Evolutionary conservation across 2,888 invertebrate genomes (phyloP), one percentile per base, ranked within the genome.

Genomic region (Malthinus seriepunctatus): DNA sequence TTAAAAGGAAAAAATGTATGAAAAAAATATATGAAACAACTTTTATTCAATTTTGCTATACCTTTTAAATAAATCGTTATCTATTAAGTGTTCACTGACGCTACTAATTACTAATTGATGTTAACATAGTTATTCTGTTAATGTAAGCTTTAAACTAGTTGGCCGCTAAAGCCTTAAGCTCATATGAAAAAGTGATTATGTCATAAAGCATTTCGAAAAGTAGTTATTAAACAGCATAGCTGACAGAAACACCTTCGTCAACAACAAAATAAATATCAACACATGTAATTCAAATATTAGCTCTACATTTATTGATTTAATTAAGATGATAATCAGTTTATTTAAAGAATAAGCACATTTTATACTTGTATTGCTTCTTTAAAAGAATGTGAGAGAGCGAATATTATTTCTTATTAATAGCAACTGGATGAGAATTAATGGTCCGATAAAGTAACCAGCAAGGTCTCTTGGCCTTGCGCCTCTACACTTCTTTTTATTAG

Each of bases 81-180:
- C 50, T 49, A 50, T 56, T 56, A 50, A 56, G 42, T 44, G 44
- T 39, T 50, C 46, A 56, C 56, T 44, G 45, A 45, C 50, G 46
- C 49, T 33, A 50, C 56, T 56, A 56, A 56, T 56, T 56, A 56
- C 44, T 46, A 56, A 56, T 56, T 56, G 49, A 56, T 56, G 56
- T 50, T 56, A 56, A 56, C 50, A 56, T 50, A 56, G 56, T 56
- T 54, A 49, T 54, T 54, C 56, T 44, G 56, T 45, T 48, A 54
- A 54, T 54, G 50, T 45, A 48, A 56, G 50, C 55, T 46, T 56
- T 56, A 56, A 56, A 56, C 54, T 54, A 54, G 54, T 54, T 50
- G 45, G 56, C 50, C 49, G 50, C 23, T 44, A 34, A 48, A 23
- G 54, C 54, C 54, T 54, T 42, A 39, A 54, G 54, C 54, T 33